Base-by-base conservation (phyloP, 2,888 invertebrate genomes). In the Ceramica pisi region DNA sequence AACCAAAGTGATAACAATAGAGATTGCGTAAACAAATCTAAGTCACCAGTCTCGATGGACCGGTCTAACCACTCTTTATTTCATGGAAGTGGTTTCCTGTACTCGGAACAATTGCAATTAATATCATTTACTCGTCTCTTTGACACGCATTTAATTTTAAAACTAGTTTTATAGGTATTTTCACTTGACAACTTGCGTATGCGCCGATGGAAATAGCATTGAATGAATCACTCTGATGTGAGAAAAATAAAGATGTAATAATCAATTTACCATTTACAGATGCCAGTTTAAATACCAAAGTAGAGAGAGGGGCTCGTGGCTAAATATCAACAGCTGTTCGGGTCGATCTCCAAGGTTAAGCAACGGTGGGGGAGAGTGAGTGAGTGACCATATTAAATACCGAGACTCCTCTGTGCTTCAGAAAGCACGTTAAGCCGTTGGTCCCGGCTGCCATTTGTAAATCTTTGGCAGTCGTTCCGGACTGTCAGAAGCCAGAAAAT, bases 51-150 rank as follows among this genome's bases (percentile, higher is more conserved):
- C 61, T 59, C n/a, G 74, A 55, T 51, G 41, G 75, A 86, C 85
- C 82, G 84, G 85, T 86, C 71, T 41, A n/a, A 80, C 86, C 1
- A 31, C 82, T 81, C 72, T 75, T 68, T 59, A 68, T 59, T 84
- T 86, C 82, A 71, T 44, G 44, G 82, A 86, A 86, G 78, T 46
- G 10, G 51, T 78, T 80, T 72, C 72, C 61, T 81, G 26, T 68
- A 41, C 26, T 56, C 55, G n/a, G 71, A 83, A 80, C 78, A 80
- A 82, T 79, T 81, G 73, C 57, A 76, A 78, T 83, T 81, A 78
- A 71, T 67, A 67, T 59, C n/a, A 80, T 83, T 75, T 62, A 53
- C 63, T 55, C 60, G 55, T 72, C 71, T 44, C 19, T 63, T 38
- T 68, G 61, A 77, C 85, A 82, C 72, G 85, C 74, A 77, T 67